Evolutionary conservation across 2,888 invertebrate genomes (phyloP).

Genomic region (Thera britannica): DNA sequence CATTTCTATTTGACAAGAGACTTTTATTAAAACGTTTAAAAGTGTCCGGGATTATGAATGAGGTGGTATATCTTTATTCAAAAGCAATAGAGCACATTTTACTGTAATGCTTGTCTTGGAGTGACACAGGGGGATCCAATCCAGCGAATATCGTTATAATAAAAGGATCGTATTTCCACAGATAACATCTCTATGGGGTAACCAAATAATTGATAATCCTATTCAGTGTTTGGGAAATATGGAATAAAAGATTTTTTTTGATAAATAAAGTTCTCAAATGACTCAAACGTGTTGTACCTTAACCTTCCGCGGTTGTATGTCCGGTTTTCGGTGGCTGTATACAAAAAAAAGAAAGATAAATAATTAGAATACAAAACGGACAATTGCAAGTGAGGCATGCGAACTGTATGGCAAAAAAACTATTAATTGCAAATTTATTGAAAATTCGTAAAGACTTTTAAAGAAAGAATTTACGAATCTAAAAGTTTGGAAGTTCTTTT

Average conservation of each 20-base stretch:
- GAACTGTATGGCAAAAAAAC: no score
- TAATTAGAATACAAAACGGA: not conserved
- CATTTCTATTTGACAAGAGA: no score
- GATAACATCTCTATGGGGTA: conserved; percentile 70
- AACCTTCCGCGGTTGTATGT: conserved; percentile 39
- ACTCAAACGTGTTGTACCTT: conserved; percentile 37
- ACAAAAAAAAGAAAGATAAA: not conserved
- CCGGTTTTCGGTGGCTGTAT: conserved; percentile 10
- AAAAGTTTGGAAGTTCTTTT: no score
- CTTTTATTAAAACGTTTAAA: no score
- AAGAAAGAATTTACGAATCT: no score
- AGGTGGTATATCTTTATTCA: not conserved
- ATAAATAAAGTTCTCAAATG: conserved; percentile 48
- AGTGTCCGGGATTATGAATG: no score
- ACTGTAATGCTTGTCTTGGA: not conserved
- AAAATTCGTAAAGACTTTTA: no score
- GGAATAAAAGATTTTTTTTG: conserved; percentile 50
- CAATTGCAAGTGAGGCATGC: not conserved
- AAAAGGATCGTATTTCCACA: conserved; percentile 75
- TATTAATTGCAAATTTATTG: no score
- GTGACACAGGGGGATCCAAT: conserved; percentile 25
- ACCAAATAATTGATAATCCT: conserved; percentile 73
- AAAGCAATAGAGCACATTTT: conserved; percentile 1
- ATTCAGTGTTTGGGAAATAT: conserved; percentile 66
- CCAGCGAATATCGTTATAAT: conserved; percentile 82